A percentile compares a stretch with the other conserved stretches of the same genome.
phyloP scores from a whole-genome alignment of 1,140 invertebrate species.

The Zaprionus ghesquierei region DNA sequence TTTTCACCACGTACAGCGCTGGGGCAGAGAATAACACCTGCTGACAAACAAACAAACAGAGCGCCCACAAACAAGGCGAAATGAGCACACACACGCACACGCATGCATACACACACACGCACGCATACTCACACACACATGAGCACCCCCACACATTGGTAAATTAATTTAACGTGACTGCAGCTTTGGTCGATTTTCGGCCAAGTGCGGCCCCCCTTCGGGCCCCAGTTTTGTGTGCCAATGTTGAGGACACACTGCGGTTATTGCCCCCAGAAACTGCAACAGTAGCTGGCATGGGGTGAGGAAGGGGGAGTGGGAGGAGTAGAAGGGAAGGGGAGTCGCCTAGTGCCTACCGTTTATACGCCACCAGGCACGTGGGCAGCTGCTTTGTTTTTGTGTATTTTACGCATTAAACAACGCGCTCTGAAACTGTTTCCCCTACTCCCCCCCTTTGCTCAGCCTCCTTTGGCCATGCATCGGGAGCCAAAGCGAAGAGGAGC shows the following conservation, averaged over 20 bases:
- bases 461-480: background rate
- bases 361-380: constrained; percentile 30
- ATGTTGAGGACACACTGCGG: constrained; percentile 66
- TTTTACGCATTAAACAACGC: constrained; percentile 71
- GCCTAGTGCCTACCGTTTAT: background rate
- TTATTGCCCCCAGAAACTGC: constrained; percentile 65
- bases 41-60: constrained; percentile 73
- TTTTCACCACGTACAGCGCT: constrained; percentile 67
- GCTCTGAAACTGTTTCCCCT: background rate
- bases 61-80: constrained; percentile 69
- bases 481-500: background rate
- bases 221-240: constrained; percentile 44
- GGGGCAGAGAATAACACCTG: constrained; percentile 76
- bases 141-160: constrained; percentile 37
- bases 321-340: too few relatives aligned
- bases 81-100: constrained; percentile 44
- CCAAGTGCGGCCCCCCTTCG: constrained; percentile 50
- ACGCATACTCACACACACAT: constrained; percentile 9
- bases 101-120: constrained; percentile 4
- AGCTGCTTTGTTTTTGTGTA: constrained; percentile 56
- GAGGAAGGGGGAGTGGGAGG: background rate
- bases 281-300: background rate
- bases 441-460: background rate
- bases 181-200: constrained; percentile 75
- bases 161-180: constrained; percentile 81